Base-by-base conservation (phyloP, 1,140 invertebrate species). In the Magallana ariakensis region DNA sequence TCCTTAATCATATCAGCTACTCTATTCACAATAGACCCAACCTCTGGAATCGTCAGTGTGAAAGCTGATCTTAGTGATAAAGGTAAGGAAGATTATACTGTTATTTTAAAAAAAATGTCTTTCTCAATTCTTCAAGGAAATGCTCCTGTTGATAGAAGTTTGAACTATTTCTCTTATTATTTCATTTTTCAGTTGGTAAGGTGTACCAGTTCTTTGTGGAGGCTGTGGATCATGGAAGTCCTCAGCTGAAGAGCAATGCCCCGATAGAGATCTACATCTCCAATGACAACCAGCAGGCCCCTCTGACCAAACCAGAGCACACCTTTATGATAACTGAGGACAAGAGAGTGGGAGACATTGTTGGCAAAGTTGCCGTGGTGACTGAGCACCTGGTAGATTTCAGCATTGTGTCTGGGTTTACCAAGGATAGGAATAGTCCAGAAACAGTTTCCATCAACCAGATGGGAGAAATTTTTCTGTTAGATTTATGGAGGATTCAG, bases 191-290 rank as follows among this genome's bases (percentile, higher is more conserved):
- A 97, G 97, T 96, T 93, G 97, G 97, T 90, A 96, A 97, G 95
- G 95, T 97, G 13, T 97, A 97, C 93, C 97, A 98, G 95, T 97
- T 98, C 91, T 99, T 98, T 95, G 96, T 99, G 53, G 96, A 97
- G 84, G 98, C 97, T 7, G 96, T 96, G 85, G 98, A 99, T 94
- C 95, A 95, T 90, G 97, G 97, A 26, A 95, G 95, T 53, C 96
- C 96, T 9, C 93, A 96, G 46, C 95, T 96, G 90, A 96, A 98
- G 94, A 96, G 96, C 56, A 96, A 97, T 90, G 97, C 97, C 1
- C 97, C 98, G 16, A 96, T 98, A 22, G 96, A 96, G 88, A 96
- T 98, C 85, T 96, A 96, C 90, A 96, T 98, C 84, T 96, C 96
- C 60, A 93, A 96, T 0, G 95, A 96, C 84, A 96, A 97, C 89